Evolutionary conservation across 2,113 vertebrate species (phyloP).

Genomic region (Rhabdornis inornatus): DNA sequence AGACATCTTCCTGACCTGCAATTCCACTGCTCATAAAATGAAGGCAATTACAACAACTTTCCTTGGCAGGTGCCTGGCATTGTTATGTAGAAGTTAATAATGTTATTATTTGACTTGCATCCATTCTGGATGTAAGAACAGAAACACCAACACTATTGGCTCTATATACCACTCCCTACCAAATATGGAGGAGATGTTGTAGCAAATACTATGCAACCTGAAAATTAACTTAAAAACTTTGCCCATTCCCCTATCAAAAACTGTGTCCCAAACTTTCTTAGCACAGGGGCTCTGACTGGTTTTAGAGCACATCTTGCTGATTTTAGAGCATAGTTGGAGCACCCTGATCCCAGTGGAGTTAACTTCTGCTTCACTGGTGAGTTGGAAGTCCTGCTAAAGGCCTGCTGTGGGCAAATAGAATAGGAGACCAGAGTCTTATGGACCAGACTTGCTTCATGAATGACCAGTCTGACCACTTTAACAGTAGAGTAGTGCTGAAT

Average conservation of each 20-base stretch:
- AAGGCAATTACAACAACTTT: background rate
- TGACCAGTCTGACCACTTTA: background rate
- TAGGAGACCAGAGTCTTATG: background rate
- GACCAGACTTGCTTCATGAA: background rate
- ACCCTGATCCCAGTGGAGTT: background rate
- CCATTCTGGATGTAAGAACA: background rate
- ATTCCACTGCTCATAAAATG: background rate
- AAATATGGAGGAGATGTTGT: background rate
- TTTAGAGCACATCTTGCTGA: background rate
- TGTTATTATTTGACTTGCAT: background rate
- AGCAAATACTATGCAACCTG: rapidly evolving
- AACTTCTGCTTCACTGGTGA: background rate
- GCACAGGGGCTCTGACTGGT: background rate
- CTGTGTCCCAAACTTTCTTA: background rate
- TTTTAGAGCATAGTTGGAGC: background rate
- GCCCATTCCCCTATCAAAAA: background rate
- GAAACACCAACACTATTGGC: background rate
- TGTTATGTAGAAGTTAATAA: background rate
- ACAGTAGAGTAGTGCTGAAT: background rate
- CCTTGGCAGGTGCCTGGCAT: background rate
- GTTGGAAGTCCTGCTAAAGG: background rate
- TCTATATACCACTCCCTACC: background rate
- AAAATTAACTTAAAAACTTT: background rate
- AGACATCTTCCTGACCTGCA: background rate
- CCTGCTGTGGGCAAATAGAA: background rate